Evolutionary conservation across 2,797 vertebrate genomes (phyloP).

Genomic region (Lacerta agilis): DNA sequence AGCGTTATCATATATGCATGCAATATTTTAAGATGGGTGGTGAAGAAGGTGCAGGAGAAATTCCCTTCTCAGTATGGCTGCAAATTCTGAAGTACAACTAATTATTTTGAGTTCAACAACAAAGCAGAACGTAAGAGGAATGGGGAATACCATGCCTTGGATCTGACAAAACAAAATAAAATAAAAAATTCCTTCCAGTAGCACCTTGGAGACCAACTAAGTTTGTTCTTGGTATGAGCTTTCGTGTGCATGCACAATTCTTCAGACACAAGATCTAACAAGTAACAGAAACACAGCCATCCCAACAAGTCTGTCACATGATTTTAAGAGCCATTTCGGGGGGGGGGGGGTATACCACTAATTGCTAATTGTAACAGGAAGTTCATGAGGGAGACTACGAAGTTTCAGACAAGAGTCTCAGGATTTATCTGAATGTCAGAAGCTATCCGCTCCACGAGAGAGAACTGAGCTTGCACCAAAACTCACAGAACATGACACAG

Average conservation of each 20-base stretch:
- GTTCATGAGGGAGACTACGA: neutral
- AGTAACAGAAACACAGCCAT: no score
- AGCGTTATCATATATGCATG: slow-evolving; percentile 2
- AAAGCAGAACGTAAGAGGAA: neutral
- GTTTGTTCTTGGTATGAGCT: no score
- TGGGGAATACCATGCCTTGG: neutral
- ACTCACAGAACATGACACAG: neutral
- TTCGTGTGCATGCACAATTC: no score
- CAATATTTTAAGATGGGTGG: slow-evolving; percentile 33
- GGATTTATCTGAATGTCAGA: neutral
- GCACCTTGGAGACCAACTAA: no score
- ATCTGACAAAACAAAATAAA: neutral
- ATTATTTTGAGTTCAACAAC: slow-evolving; percentile 34
- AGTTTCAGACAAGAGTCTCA: neutral
- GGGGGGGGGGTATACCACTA: no score
- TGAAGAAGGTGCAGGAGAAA: neutral
- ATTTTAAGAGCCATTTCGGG: neutral
- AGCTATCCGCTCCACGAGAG: no score
- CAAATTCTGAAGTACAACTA: neutral
- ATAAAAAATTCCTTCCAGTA: no score
- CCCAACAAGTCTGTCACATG: neutral
- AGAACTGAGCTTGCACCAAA: neutral
- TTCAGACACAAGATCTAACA: no score
- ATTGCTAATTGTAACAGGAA: neutral
- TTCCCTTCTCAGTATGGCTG: neutral